These are phyloP conservation scores for Bombus waltoni DNA, from an alignment of 1,140 invertebrate species.

Conservation along the genomic window DNA sequence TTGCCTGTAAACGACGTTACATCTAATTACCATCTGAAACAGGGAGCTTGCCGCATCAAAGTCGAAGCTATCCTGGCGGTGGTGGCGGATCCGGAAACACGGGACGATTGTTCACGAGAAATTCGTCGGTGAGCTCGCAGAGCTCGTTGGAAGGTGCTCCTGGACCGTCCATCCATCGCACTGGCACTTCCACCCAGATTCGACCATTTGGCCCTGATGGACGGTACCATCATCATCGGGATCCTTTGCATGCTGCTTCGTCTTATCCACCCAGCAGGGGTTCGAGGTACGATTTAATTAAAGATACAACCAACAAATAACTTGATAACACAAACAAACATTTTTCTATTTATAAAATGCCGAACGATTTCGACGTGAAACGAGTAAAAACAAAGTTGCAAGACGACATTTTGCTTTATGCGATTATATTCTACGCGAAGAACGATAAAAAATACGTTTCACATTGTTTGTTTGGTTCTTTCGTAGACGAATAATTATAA, in stretches of 20 bases:
- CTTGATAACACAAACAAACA: neutral
- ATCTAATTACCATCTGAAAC: neutral
- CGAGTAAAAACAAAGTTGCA: too few relatives aligned
- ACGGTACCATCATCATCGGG: conserved; percentile 80
- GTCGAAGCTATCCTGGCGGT: conserved; percentile 81
- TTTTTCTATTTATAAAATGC: neutral
- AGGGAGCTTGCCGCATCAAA: conserved; percentile 79
- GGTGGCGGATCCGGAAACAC: conserved; percentile 75
- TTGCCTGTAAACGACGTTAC: neutral
- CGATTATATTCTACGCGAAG: neutral
- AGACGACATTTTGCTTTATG: neutral
- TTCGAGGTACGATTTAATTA: conserved; percentile 71
- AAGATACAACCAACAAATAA: neutral
- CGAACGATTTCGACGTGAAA: neutral
- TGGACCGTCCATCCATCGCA: conserved; percentile 76
- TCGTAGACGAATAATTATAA: too few relatives aligned
- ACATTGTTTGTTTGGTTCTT: neutral
- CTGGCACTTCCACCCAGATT: conserved; percentile 87
- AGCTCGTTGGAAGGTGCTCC: conserved; percentile 89
- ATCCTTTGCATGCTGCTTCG: conserved; percentile 80
- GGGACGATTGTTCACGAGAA: conserved; percentile 81
- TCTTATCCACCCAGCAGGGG: conserved; percentile 80
- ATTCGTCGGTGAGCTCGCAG: conserved; percentile 91
- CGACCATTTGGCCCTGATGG: conserved; percentile 90
- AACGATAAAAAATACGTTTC: neutral